Conservation (phyloP, 2,888 invertebrate species). For the Mesoligia furuncula region DNA sequence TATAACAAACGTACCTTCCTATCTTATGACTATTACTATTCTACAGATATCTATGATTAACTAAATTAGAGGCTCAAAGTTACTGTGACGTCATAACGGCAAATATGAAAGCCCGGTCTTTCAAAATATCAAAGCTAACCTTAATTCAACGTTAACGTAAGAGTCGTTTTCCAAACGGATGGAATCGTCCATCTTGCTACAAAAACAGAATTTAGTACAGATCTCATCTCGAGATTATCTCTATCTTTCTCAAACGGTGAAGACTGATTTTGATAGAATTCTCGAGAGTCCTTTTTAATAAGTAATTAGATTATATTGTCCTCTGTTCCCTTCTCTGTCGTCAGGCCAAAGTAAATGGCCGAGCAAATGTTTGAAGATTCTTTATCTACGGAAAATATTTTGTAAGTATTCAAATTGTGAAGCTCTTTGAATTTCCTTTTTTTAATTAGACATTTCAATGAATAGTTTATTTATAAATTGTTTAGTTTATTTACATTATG, state of each 20-base stretch:
- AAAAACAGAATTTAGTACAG: slow-evolving; percentile 56
- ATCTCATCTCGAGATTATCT: slow-evolving; percentile 58
- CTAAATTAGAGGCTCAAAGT: slow-evolving; percentile 19
- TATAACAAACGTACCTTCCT: neutral
- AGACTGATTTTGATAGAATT: slow-evolving; percentile 55
- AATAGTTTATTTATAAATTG: neutral
- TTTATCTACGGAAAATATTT: slow-evolving; percentile 44
- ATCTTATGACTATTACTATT: neutral
- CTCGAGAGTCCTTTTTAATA: slow-evolving; percentile 52
- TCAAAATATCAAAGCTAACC: slow-evolving; percentile 38
- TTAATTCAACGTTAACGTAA: slow-evolving; percentile 37
- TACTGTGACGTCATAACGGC: slow-evolving; percentile 11
- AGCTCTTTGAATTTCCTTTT: slow-evolving; percentile 31
- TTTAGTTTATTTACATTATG: slow-evolving; percentile 1
- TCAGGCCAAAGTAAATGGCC: slow-evolving; percentile 26
- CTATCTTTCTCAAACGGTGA: slow-evolving; percentile 43
- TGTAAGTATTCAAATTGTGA: slow-evolving; percentile 19
- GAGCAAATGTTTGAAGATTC: slow-evolving; percentile 35
- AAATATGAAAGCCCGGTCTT: slow-evolving; percentile 29
- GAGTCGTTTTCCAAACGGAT: slow-evolving; percentile 19
- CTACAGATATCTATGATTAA: slow-evolving; percentile 15
- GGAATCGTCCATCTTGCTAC: slow-evolving; percentile 36
- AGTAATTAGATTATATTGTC: slow-evolving; percentile 60
- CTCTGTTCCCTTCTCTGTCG: slow-evolving; percentile 14
- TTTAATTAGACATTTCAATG: slow-evolving; percentile 24